Base-by-base conservation (phyloP, 2,797 vertebrate genomes). In the Ctenopoma multispine region DNA sequence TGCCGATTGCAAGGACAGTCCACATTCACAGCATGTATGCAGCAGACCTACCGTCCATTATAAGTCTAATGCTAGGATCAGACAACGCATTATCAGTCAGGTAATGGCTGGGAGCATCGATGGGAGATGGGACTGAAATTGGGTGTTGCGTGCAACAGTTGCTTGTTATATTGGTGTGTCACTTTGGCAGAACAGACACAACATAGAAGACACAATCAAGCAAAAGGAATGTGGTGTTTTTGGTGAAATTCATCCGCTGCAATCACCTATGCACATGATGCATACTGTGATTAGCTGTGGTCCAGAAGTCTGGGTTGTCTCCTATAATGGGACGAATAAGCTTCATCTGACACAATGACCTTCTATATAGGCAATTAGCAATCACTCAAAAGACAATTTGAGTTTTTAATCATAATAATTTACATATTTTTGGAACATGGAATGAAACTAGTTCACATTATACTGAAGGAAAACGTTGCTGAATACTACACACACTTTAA, bases 401-500 rank as follows among this genome's bases (percentile, higher is more conserved):
- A 63, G 53, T 66, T 55, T 69, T 69, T 27, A 40, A 46, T 58
- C 18, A 23, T 71, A 61, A 60, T 76, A 72, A 81, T 78, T 69
- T 77, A 66, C 69, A 79, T 84, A 38, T 72, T 65, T 81, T 59
- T 56, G 23, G 65, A 79, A 82, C 57, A 49, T 59, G 36, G 62
- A 41, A 67, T 60, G 41, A 65, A 80, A 61, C 44, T 63, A 63
- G 71, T 46, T 66, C 54, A 54, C 51, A 80, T 85, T 83, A 83
- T 58, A 44, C 21, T 1, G 0, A 46, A 58, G 5, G 47, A 85
- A 77, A 75, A 72, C 34, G 65, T 21, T 43, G 51, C 34, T 65
- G 61, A 86, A 79, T 48, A 29, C 56, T 53, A 54, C 48, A 70
- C 72, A 69, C 63, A 71, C 72, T 77, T 77, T 46, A 83, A 56